These are phyloP conservation scores for Brenthis daphne DNA, from an alignment of 2,888 invertebrate genomes.

Conservation along the genomic window DNA sequence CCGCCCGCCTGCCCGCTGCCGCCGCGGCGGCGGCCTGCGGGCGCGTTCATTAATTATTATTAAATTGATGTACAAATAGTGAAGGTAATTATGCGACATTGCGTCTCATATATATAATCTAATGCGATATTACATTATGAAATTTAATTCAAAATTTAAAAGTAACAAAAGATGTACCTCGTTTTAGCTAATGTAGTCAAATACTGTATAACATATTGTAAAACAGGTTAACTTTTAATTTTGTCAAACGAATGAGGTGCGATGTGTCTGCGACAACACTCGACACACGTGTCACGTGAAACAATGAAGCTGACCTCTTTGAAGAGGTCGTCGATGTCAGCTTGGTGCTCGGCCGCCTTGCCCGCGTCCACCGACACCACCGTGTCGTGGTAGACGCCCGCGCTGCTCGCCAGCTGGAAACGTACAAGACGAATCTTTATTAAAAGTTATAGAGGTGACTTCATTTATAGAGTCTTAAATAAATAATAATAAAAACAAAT, in stretches of 20 bases:
- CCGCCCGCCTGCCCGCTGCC: too few species aligned
- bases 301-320: conserved; percentile 52
- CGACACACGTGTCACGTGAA: neutral
- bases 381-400: conserved; percentile 52
- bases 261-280: neutral
- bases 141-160: too few species aligned
- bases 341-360: conserved; percentile 29
- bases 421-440: neutral
- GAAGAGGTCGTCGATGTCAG: conserved; percentile 57
- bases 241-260: neutral
- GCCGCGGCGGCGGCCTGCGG: neutral
- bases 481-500: too few species aligned
- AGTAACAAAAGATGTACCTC: too few species aligned
- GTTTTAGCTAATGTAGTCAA: too few species aligned
- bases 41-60: neutral
- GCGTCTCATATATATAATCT: too few species aligned
- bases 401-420: conserved; percentile 40
- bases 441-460: too few species aligned
- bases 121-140: too few species aligned
- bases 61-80: neutral
- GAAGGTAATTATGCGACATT: neutral
- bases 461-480: too few species aligned
- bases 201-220: too few species aligned
- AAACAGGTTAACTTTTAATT: too few species aligned
- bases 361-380: conserved; percentile 37